Percentiles rank a stretch among this genome's conserved stretches.
phyloP scores from a whole-genome alignment of 2,888 invertebrate species.

The Tenthredo scrophulariae region DNA sequence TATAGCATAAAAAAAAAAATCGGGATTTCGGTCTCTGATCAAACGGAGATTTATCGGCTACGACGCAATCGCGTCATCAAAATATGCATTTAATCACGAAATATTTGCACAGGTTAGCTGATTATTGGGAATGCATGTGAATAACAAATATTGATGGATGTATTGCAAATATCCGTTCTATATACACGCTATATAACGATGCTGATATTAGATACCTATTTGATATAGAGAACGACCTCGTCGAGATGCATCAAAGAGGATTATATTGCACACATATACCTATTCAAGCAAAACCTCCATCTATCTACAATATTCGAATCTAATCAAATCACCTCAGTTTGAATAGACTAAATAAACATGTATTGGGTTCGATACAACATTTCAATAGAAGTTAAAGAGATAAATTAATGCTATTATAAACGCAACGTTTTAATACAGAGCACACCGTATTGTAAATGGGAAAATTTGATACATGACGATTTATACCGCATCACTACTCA shows the following conservation, averaged over 20 bases:
- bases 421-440: too few species aligned
- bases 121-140: constrained; percentile 12
- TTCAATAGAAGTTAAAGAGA: background rate
- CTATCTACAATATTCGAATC: background rate
- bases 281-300: background rate
- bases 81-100: constrained; percentile 2
- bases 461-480: too few species aligned
- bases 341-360: background rate
- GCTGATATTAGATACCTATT: constrained; percentile 7
- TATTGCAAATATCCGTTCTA: constrained; percentile 21
- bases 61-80: background rate
- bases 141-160: constrained; percentile 36
- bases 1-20: too few species aligned
- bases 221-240: background rate
- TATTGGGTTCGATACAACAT: background rate
- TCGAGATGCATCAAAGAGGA: background rate
- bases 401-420: too few species aligned
- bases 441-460: too few species aligned
- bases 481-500: too few species aligned
- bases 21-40: background rate
- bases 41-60: background rate
- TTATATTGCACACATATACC: background rate
- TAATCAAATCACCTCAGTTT: background rate
- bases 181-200: background rate
- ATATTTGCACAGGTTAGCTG: constrained; percentile 1